Conservation (phyloP, 2,113 vertebrate species). For the Sapajus apella region DNA sequence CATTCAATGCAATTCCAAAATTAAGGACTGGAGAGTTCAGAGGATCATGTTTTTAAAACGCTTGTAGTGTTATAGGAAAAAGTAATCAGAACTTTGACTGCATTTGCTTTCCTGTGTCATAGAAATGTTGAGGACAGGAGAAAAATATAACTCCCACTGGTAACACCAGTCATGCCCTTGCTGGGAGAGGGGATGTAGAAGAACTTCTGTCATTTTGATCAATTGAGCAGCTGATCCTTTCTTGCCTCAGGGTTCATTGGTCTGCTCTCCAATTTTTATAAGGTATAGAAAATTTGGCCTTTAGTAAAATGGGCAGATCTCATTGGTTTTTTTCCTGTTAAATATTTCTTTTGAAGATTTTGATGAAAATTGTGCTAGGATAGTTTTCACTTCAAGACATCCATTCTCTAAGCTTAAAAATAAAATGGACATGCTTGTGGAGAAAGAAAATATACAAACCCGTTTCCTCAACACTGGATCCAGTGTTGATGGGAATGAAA, state of each 20-base stretch:
- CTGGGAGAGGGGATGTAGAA: not conserved
- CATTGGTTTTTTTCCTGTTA: conserved; percentile 16
- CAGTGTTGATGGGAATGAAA: not conserved
- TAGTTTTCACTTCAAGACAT: conserved; percentile 10
- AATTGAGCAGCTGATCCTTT: not conserved
- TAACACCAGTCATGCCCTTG: not conserved
- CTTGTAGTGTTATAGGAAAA: not conserved
- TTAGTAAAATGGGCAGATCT: not conserved
- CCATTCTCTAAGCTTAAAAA: not conserved
- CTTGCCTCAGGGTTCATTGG: not conserved
- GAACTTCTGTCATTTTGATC: not conserved
- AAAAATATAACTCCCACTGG: not conserved
- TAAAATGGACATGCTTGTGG: not conserved
- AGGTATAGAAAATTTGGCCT: not conserved
- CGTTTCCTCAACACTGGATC: not conserved
- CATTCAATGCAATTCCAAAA: conserved; percentile 24
- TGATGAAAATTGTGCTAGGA: not conserved
- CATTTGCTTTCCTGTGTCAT: not conserved
- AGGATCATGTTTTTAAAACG: not conserved
- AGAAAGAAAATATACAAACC: not conserved
- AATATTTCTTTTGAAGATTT: conserved; percentile 31
- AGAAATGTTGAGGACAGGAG: not conserved
- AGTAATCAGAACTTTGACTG: not conserved
- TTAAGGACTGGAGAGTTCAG: conserved; percentile 12
- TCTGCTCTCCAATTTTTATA: not conserved